These are phyloP conservation scores for Boloria selene DNA, from an alignment of 2,888 invertebrate genomes.

Conservation along the genomic window DNA sequence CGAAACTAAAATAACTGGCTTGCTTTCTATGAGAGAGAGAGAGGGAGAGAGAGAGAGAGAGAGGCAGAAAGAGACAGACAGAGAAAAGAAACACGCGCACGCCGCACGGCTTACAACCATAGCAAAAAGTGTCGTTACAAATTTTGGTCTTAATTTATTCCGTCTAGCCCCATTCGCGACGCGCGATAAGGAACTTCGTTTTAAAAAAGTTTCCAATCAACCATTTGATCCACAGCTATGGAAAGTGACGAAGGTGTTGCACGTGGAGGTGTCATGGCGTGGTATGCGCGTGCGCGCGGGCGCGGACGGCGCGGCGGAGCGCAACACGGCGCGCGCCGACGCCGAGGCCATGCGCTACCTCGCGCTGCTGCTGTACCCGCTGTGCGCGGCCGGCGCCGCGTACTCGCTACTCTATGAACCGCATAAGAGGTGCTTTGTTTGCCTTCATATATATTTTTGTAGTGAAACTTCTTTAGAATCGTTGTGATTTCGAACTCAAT, in stretches of 20 bases:
- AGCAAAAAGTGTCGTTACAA: too few species aligned
- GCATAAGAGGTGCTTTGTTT: slow-evolving; percentile 89
- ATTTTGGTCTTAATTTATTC: too few species aligned
- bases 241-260: slow-evolving; percentile 97
- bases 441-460: not conserved
- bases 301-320: slow-evolving; percentile 84
- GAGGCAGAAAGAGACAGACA: too few species aligned
- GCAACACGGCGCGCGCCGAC: slow-evolving; percentile 92
- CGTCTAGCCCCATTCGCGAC: too few species aligned
- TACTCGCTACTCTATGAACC: slow-evolving; percentile 97
- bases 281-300: slow-evolving; percentile 54
- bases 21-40: too few species aligned
- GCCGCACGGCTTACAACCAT: too few species aligned
- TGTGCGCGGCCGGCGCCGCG: slow-evolving; percentile 92
- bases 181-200: too few species aligned
- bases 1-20: too few species aligned
- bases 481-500: too few species aligned
- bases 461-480: not conserved
- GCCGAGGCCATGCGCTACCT: slow-evolving; percentile 96
- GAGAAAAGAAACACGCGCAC: too few species aligned
- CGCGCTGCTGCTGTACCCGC: slow-evolving; percentile 93
- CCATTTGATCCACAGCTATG: slow-evolving; percentile 87
- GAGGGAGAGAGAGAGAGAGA: too few species aligned
- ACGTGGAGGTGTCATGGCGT: slow-evolving; percentile 82
- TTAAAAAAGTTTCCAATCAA: too few species aligned